These are phyloP conservation scores for Phataginus tetradactyla DNA, from an alignment of 2,797 vertebrate genomes.

Conservation along the genomic window DNA sequence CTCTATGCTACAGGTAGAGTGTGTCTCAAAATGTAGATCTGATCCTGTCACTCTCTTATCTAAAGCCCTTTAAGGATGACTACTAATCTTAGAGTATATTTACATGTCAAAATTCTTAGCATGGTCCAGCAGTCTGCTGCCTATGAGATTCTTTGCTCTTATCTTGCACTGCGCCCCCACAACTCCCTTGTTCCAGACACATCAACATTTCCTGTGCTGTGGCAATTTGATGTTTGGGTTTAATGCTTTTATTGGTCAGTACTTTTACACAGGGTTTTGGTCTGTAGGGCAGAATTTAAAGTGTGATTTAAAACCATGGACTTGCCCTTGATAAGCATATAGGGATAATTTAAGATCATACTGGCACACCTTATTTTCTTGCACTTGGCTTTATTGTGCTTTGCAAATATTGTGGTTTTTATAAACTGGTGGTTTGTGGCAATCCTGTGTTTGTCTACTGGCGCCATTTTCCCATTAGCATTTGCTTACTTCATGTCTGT, in stretches of 20 bases:
- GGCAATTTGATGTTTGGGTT: background rate
- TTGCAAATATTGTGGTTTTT: no score
- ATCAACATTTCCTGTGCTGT: background rate
- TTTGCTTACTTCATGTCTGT: no score
- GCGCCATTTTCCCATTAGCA: no score
- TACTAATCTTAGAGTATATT: background rate
- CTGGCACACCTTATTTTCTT: no score
- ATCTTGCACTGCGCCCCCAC: background rate
- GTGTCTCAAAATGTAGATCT: slow-evolving; percentile 11
- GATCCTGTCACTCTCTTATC: background rate
- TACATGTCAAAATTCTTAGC: background rate
- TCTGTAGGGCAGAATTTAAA: background rate
- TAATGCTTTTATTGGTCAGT: background rate
- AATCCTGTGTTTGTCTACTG: no score
- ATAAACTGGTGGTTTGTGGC: no score
- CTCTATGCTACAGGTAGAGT: background rate
- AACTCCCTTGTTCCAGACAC: background rate
- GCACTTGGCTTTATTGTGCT: no score
- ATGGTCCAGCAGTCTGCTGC: background rate
- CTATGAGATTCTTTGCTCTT: background rate
- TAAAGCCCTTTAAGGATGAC: background rate
- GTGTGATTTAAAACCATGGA: slow-evolving; percentile 23
- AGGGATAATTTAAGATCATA: background rate
- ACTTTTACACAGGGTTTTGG: background rate
- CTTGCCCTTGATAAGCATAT: background rate